phyloP scores from a whole-genome alignment of 2,797 vertebrate genomes.

The Ambastaia sidthimunki region DNA sequence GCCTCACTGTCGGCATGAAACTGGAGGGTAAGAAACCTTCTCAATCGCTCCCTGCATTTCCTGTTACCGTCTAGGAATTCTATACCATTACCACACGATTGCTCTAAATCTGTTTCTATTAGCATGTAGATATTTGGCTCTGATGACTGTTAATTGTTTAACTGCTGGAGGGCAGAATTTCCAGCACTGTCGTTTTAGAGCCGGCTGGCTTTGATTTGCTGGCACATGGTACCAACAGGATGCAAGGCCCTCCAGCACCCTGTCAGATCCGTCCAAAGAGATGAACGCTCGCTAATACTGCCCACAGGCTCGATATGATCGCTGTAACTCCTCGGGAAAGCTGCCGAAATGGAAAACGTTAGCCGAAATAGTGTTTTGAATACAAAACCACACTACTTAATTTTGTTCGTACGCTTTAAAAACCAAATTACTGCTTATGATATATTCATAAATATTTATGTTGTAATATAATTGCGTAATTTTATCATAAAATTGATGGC shows the following conservation, averaged over 20 bases:
- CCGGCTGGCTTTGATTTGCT: constrained; percentile 61
- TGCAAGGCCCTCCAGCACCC: constrained; percentile 51
- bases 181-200: constrained; percentile 71
- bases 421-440: not conserved
- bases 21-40: constrained; percentile 88
- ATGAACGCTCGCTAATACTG: constrained; percentile 45
- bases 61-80: constrained; percentile 4
- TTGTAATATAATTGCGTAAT: not conserved
- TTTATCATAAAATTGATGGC: not conserved
- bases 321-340: constrained; percentile 2
- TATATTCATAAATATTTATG: not conserved
- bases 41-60: constrained; percentile 3
- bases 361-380: constrained; percentile 26
- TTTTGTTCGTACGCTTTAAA: not conserved
- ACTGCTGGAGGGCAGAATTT: constrained; percentile 77
- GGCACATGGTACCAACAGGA: constrained; percentile 44
- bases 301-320: constrained; percentile 41
- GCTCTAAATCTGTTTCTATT: constrained; percentile 62
- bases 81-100: constrained; percentile 1
- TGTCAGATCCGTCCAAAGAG: constrained; percentile 51
- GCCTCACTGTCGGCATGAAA: constrained; percentile 98
- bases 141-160: constrained; percentile 79
- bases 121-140: constrained; percentile 68
- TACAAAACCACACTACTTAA: constrained; percentile 9
- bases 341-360: constrained; percentile 30